A percentile compares a stretch with the other conserved stretches of the same genome.
These are phyloP conservation scores for Papilio helenus DNA, from an alignment of 1,140 invertebrate species.

Conservation along the genomic window DNA sequence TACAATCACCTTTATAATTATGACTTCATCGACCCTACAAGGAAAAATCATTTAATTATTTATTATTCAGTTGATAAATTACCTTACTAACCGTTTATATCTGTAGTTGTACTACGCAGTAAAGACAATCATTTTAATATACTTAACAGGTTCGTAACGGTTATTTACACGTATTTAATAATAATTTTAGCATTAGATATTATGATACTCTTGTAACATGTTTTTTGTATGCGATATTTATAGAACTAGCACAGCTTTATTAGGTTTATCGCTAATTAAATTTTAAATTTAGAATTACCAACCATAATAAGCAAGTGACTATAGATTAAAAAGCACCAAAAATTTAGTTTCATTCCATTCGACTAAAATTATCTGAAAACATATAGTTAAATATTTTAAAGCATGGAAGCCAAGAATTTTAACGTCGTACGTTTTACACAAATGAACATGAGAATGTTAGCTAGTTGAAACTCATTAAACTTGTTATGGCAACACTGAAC, in stretches of 20 bases:
- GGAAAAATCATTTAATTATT: constrained; percentile 29
- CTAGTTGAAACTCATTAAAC: background rate
- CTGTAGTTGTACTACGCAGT: background rate
- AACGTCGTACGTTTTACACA: constrained; percentile 2
- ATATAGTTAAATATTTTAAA: background rate
- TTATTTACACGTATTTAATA: background rate
- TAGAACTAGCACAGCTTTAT: background rate
- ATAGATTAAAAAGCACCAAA: background rate
- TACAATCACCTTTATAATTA: constrained; percentile 1
- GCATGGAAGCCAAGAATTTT: background rate
- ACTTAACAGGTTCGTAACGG: background rate
- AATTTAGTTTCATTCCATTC: background rate
- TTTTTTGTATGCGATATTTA: background rate
- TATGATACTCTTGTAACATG: background rate
- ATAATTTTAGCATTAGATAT: background rate
- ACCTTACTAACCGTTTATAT: constrained; percentile 23
- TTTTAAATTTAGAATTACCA: background rate
- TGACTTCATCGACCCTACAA: constrained; percentile 18
- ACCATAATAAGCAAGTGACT: background rate
- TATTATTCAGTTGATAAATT: background rate
- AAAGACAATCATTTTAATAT: background rate
- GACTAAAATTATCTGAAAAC: background rate
- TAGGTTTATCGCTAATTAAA: background rate
- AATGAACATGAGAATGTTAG: constrained; percentile 4
- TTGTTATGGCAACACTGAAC: constrained; percentile 9